phyloP scores from a whole-genome alignment of 1,140 invertebrate genomes.

The Ptiloglossa arizonensis region DNA sequence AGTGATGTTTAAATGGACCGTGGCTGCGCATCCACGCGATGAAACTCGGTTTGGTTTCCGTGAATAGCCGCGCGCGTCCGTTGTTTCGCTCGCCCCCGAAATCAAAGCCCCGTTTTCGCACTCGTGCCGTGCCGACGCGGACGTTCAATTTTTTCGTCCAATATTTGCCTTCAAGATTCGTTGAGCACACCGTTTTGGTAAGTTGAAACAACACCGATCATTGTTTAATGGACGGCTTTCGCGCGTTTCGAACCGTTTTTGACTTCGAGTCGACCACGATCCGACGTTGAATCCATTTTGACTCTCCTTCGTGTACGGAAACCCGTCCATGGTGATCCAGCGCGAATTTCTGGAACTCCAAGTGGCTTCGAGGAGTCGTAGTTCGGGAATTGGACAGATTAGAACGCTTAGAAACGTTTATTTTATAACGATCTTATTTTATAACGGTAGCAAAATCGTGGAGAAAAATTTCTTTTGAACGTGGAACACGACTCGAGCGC shows the following conservation, averaged over 20 bases:
- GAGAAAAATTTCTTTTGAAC: too few species aligned
- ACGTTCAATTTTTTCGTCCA: background rate
- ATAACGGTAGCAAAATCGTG: too few species aligned
- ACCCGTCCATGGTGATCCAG: constrained; percentile 39
- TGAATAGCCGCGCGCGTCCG: background rate
- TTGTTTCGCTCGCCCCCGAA: constrained; percentile 39
- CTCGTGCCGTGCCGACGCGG: constrained; percentile 3
- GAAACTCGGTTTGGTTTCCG: constrained; percentile 53
- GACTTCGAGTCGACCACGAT: constrained; percentile 20
- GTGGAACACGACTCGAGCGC: too few species aligned
- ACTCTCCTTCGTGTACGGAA: constrained; percentile 22
- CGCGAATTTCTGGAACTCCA: constrained; percentile 18
- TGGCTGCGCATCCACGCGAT: constrained; percentile 55
- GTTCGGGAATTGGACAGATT: background rate
- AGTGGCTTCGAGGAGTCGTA: constrained; percentile 3
- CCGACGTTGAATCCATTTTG: constrained; percentile 5
- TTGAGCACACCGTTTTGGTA: constrained; percentile 2
- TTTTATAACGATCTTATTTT: too few species aligned
- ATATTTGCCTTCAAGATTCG: constrained; percentile 35
- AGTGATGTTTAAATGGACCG: constrained; percentile 57
- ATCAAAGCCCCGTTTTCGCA: constrained; percentile 29
- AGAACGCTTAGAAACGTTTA: constrained; percentile 16
- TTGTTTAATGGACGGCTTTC: constrained; percentile 30
- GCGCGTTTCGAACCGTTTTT: constrained; percentile 1
- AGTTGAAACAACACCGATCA: constrained; percentile 28